Evolutionary conservation across 2,797 vertebrate genomes (phyloP).

Genomic region (Siniperca scherzeri): DNA sequence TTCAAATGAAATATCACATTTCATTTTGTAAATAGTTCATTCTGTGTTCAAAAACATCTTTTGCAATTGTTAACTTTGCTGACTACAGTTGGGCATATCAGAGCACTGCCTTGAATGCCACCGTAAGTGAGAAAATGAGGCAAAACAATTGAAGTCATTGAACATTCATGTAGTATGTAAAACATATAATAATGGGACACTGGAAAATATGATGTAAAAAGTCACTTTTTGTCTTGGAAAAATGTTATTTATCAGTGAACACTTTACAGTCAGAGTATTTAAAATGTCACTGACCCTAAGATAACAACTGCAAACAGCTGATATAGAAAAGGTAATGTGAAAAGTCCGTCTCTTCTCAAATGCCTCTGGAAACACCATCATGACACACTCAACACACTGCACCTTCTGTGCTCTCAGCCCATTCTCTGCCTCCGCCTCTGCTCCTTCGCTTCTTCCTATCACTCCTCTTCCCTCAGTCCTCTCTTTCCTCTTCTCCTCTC

Average conservation of each 20-base stretch:
- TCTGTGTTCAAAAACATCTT: neutral
- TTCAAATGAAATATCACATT: neutral
- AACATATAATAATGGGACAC: neutral
- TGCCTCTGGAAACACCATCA: conserved; percentile 21
- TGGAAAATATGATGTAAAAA: neutral
- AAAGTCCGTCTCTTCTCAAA: conserved; percentile 7
- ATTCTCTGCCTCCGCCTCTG: conserved; percentile 20
- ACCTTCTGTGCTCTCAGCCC: conserved; percentile 15
- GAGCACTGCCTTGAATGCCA: neutral
- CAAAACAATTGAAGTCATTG: neutral
- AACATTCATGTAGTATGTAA: neutral
- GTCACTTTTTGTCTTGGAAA: neutral
- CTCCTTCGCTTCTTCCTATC: conserved; percentile 24
- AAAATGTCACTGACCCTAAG: neutral
- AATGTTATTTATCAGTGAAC: neutral
- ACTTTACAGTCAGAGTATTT: neutral
- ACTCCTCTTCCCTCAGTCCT: conserved; percentile 12
- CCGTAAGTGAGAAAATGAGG: neutral
- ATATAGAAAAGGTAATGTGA: conserved; percentile 9
- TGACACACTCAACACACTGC: conserved; percentile 21
- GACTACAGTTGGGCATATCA: neutral
- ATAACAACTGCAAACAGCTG: conserved; percentile 13
- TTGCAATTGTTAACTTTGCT: neutral
- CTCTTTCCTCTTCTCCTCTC: conserved; percentile 26
- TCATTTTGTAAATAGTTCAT: neutral